Conservation (phyloP, 2,113 vertebrate genomes). For the Origma solitaria region DNA sequence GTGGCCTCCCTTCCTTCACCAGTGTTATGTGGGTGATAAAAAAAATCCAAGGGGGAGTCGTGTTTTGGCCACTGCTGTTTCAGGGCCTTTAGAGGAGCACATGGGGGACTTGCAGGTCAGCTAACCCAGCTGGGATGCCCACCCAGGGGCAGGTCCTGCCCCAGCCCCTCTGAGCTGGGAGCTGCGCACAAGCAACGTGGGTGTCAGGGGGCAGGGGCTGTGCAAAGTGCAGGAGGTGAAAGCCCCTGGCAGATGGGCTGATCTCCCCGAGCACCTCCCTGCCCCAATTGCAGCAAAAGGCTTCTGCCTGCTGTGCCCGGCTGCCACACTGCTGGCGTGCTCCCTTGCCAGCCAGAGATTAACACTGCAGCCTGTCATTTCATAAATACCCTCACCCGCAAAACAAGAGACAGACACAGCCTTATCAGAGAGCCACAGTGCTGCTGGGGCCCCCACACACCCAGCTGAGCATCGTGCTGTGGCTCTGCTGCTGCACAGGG, state of each 20-base stretch:
- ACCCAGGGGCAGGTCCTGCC: not conserved
- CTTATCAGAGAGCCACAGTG: not conserved
- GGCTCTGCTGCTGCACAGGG: accelerated
- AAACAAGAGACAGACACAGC: not conserved
- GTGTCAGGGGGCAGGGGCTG: not conserved
- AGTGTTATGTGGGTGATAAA: not conserved
- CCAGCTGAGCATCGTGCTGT: not conserved
- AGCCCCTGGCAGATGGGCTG: not conserved
- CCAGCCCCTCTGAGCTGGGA: accelerated
- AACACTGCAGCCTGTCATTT: not conserved
- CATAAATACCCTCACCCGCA: not conserved
- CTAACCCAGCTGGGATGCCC: not conserved
- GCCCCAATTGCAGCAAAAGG: not conserved
- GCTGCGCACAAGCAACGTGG: accelerated
- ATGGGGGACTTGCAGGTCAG: not conserved
- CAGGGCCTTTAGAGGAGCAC: not conserved
- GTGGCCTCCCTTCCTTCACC: slow-evolving; percentile 39
- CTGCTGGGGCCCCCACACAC: not conserved
- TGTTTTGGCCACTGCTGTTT: not conserved
- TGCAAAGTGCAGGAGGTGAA: not conserved
- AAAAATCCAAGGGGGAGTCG: not conserved
- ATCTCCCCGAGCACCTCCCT: not conserved
- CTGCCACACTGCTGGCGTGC: not conserved
- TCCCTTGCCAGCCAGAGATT: not conserved
- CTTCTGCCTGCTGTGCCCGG: not conserved